Conservation (phyloP, 1,140 invertebrate genomes). For the Mizuhopecten yessoensis region DNA sequence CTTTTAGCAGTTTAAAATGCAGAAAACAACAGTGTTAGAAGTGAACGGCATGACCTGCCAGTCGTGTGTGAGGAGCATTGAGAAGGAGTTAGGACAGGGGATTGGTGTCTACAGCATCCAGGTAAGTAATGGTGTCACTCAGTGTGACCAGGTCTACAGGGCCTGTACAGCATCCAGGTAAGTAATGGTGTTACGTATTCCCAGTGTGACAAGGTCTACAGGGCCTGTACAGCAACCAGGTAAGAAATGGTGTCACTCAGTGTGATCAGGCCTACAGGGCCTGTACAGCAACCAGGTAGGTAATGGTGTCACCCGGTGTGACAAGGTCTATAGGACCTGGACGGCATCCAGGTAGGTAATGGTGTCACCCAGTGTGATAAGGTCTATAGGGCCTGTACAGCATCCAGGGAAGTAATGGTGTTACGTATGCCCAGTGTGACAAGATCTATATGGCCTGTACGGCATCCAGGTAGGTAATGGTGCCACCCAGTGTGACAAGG, state of each 20-base stretch:
- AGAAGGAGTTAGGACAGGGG: slow-evolving; percentile 64
- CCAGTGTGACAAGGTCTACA: not conserved
- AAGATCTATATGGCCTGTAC: not conserved
- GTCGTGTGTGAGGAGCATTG: slow-evolving; percentile 82
- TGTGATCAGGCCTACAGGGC: not conserved
- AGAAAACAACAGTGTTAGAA: slow-evolving; percentile 61
- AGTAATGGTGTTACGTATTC: not conserved
- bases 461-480: not conserved
- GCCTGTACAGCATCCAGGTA: not conserved
- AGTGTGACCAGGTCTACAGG: not conserved
- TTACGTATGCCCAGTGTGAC: not conserved
- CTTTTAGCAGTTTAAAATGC: slow-evolving; percentile 47
- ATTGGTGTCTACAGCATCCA: slow-evolving; percentile 74
- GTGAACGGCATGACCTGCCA: slow-evolving; percentile 83
- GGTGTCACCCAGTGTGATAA: not conserved
- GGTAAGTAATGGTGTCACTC: too few relatives aligned
- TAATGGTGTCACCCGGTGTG: too few relatives aligned
- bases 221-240: not conserved
- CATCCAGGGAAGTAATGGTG: not conserved
- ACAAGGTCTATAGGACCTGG: too few relatives aligned
- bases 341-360: not conserved
- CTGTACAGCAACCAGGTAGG: not conserved
- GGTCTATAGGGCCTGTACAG: not conserved
- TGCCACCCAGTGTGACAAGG: too few relatives aligned
- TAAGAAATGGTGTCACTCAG: not conserved